These are phyloP conservation scores for Calliphora vomitoria DNA, from an alignment of 2,888 invertebrate species.

Conservation along the genomic window DNA sequence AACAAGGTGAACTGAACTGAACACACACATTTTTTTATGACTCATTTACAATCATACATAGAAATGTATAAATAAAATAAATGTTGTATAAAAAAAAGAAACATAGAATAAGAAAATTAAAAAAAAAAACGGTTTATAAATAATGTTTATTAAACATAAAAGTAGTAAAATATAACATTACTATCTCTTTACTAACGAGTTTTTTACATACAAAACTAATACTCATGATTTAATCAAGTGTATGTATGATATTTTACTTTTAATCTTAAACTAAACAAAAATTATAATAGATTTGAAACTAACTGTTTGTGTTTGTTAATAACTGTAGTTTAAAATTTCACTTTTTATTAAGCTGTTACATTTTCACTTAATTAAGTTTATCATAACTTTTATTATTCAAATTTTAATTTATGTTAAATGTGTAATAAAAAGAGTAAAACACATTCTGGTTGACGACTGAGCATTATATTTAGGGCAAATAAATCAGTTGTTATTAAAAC, in stretches of 20 bases:
- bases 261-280: not conserved
- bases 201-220: not conserved
- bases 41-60: slow-evolving; percentile 46
- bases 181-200: not conserved
- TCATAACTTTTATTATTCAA: too few relatives aligned
- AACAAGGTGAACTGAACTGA: slow-evolving; percentile 59
- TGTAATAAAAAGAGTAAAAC: too few relatives aligned
- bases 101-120: too few relatives aligned
- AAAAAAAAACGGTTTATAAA: slow-evolving; percentile 6
- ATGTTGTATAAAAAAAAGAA: too few relatives aligned
- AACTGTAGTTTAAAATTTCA: not conserved
- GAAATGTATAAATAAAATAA: not conserved
- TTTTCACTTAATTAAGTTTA: not conserved
- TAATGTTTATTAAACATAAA: slow-evolving; percentile 16
- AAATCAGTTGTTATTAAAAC: too few relatives aligned
- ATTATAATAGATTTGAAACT: not conserved
- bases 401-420: too few relatives aligned
- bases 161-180: not conserved
- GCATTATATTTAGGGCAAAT: too few relatives aligned
- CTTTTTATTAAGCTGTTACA: not conserved
- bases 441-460: too few relatives aligned
- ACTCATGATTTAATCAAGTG: not conserved
- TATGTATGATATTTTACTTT: not conserved
- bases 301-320: not conserved
- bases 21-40: slow-evolving; percentile 52